These are phyloP conservation scores for Gallinago jamesoni DNA, from an alignment of 2,113 vertebrate species.

Conservation along the genomic window DNA sequence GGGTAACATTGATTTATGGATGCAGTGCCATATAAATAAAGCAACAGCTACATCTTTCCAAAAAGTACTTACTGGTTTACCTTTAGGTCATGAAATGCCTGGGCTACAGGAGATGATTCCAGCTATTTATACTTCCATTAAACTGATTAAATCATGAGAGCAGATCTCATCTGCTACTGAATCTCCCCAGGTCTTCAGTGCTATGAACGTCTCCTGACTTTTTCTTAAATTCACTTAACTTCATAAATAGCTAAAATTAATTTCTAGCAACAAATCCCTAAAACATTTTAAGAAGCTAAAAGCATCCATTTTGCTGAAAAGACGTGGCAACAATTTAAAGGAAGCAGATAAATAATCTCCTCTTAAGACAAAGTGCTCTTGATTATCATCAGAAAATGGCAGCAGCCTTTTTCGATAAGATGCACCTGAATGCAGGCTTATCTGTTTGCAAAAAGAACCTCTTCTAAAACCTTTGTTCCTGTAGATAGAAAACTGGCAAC, in stretches of 20 bases:
- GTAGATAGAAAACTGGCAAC: not conserved
- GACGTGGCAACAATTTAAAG: not conserved
- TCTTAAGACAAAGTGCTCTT: not conserved
- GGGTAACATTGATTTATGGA: not conserved
- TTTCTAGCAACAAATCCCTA: not conserved
- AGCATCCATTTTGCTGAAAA: not conserved
- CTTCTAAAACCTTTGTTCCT: not conserved
- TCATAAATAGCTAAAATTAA: not conserved
- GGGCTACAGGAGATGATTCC: not conserved
- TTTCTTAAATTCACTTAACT: not conserved
- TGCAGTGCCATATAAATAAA: not conserved
- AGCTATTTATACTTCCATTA: not conserved
- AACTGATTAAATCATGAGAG: not conserved
- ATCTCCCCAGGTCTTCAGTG: not conserved
- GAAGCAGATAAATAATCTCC: not conserved
- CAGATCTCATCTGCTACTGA: not conserved
- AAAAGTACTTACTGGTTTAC: not conserved
- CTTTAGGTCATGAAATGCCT: not conserved
- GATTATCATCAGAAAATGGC: not conserved
- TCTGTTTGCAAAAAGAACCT: not conserved
- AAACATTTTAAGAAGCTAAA: not conserved
- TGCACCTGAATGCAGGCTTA: not conserved
- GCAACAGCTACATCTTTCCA: not conserved
- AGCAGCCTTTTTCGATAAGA: not conserved
- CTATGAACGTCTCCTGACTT: not conserved